Evolutionary conservation across 1,140 invertebrate species (phyloP).

Genomic region (Matsumurasca onukii): DNA sequence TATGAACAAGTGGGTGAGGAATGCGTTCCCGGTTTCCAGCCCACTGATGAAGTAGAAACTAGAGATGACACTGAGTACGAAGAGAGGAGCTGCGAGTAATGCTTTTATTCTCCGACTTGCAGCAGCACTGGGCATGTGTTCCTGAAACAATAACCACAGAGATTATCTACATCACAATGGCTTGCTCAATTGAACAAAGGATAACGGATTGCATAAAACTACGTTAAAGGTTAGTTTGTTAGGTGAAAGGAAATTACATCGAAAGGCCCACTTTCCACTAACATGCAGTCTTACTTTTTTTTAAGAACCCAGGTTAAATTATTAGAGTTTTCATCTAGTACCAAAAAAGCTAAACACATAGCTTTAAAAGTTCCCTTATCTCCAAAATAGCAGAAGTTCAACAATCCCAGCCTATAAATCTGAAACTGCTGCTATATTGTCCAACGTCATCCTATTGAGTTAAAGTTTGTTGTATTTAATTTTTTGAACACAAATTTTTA

Average conservation of each 20-base stretch:
- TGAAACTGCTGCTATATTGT: too few species aligned
- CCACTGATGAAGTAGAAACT: slow-evolving; percentile 87
- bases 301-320: background rate
- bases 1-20: slow-evolving; percentile 52
- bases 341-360: too few species aligned
- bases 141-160: slow-evolving; percentile 40
- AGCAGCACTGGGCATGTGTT: slow-evolving; percentile 46
- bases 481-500: too few species aligned
- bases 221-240: slow-evolving; percentile 7
- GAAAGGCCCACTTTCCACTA: background rate
- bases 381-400: too few species aligned
- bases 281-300: slow-evolving; percentile 8
- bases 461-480: too few species aligned
- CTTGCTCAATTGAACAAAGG: slow-evolving; percentile 16
- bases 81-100: slow-evolving; percentile 64
- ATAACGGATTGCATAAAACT: background rate
- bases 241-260: background rate
- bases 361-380: too few species aligned
- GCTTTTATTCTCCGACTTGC: slow-evolving; percentile 62
- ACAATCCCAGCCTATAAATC: too few species aligned
- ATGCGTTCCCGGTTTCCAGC: slow-evolving; percentile 65
- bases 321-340: too few species aligned
- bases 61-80: slow-evolving; percentile 75
- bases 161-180: slow-evolving; percentile 16
- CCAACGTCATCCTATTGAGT: too few species aligned